These are phyloP conservation scores for Molorchus minor DNA, from an alignment of 2,888 invertebrate species.

Conservation along the genomic window DNA sequence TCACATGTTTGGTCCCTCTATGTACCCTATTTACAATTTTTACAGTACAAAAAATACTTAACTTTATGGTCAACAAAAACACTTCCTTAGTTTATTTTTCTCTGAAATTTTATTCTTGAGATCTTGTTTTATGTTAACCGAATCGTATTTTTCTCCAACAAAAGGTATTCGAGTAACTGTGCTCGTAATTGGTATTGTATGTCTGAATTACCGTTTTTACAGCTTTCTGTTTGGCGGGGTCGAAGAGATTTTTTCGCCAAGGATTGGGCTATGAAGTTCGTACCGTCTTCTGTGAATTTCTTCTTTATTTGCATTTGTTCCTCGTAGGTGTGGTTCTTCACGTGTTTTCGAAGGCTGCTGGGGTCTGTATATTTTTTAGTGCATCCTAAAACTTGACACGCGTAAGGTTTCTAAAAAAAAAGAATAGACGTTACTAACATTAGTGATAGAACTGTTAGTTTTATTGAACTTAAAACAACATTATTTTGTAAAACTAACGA, in stretches of 20 bases:
- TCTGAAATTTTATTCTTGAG: constrained; percentile 61
- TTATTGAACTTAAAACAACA: too few species aligned
- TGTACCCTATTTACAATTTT: background rate
- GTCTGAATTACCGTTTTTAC: constrained; percentile 33
- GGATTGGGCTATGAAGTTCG: constrained; percentile 32
- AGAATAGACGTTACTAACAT: too few species aligned
- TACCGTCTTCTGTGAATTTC: constrained; percentile 42
- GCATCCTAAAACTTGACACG: constrained; percentile 87
- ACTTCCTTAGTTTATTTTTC: constrained; percentile 48
- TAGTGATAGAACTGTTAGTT: too few species aligned
- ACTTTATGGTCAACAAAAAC: constrained; percentile 21
- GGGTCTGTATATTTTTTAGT: constrained; percentile 94
- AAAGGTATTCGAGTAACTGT: constrained; percentile 50
- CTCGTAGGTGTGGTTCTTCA: constrained; percentile 76
- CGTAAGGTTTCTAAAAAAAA: constrained; percentile 84
- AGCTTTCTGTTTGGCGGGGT: constrained; percentile 50
- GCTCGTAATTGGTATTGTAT: constrained; percentile 46
- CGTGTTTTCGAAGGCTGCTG: constrained; percentile 90
- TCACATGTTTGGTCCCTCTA: constrained; percentile 18
- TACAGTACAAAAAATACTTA: background rate
- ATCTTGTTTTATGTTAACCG: constrained; percentile 55
- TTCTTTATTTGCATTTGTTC: constrained; percentile 60
- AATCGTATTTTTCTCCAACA: constrained; percentile 45
- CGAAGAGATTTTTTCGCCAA: constrained; percentile 46
- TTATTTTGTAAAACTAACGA: too few species aligned